A percentile compares a stretch with the other conserved stretches of the same genome.
Evolutionary conservation across 2,797 vertebrate genomes (phyloP).

Genomic region (Cuniculus paca): DNA sequence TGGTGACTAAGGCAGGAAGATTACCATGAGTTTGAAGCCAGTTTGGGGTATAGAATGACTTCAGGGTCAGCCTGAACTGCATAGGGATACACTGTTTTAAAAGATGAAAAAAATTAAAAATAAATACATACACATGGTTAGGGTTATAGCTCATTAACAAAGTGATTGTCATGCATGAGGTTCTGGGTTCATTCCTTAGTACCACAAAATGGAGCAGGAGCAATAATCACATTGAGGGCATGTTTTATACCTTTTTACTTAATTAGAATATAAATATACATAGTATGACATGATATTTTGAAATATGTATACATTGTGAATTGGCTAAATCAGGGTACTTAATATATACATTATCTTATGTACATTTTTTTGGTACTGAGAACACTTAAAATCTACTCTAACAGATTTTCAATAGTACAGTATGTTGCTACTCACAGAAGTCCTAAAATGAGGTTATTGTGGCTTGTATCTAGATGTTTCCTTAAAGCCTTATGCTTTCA

Average conservation of each 20-base stretch:
- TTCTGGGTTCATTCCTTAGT: not conserved
- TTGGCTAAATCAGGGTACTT: not conserved
- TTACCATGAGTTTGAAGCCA: not conserved
- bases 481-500: not conserved
- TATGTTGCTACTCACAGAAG: not conserved
- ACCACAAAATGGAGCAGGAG: not conserved
- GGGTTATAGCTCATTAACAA: not conserved
- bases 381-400: not conserved
- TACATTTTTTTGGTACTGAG: not conserved
- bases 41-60: not conserved
- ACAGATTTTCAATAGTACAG: not conserved
- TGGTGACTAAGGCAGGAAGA: not conserved
- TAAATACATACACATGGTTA: not conserved
- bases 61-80: not conserved
- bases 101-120: not conserved
- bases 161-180: not conserved
- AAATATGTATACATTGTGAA: not conserved
- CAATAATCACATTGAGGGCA: constrained; percentile 30
- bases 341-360: not conserved
- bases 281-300: not conserved
- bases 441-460: not conserved
- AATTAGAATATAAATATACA: not conserved
- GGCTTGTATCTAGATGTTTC: not conserved
- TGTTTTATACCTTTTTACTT: not conserved
- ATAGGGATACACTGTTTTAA: not conserved